Evolutionary conservation across 2,797 vertebrate genomes (phyloP).

Genomic region (Nyctibius grandis): DNA sequence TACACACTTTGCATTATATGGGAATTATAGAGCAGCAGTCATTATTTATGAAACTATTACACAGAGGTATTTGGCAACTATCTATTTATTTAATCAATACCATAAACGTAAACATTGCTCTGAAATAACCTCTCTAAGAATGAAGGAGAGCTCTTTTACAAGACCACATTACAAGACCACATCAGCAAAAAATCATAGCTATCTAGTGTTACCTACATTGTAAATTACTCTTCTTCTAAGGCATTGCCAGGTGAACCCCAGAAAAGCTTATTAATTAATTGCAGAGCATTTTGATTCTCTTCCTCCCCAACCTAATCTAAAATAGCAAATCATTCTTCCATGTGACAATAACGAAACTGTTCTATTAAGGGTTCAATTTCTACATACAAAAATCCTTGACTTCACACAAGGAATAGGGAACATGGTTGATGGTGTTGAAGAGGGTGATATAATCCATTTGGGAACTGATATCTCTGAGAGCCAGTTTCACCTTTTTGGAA

Average conservation of each 20-base stretch:
- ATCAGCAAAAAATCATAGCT: not conserved
- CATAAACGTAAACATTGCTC: not conserved
- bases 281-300: not conserved
- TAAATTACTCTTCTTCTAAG: not conserved
- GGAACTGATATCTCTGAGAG: not conserved
- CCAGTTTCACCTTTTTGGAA: not conserved
- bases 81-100: conserved; percentile 32
- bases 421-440: not conserved
- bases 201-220: not conserved
- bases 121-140: not conserved
- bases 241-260: not conserved
- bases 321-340: not conserved
- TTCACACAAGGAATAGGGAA: not conserved
- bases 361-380: not conserved
- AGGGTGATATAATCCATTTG: not conserved
- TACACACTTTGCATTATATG: not conserved
- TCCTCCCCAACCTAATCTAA: not conserved
- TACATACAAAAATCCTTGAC: not conserved
- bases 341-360: not conserved
- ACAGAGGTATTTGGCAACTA: not conserved
- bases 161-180: not conserved
- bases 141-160: not conserved
- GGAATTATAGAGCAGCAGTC: not conserved
- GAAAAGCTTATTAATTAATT: not conserved
- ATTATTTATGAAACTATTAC: not conserved